A percentile compares a stretch with the other conserved stretches of the same genome.
Conservation (phyloP, 2,888 invertebrate species). For the Tillus elongatus region DNA sequence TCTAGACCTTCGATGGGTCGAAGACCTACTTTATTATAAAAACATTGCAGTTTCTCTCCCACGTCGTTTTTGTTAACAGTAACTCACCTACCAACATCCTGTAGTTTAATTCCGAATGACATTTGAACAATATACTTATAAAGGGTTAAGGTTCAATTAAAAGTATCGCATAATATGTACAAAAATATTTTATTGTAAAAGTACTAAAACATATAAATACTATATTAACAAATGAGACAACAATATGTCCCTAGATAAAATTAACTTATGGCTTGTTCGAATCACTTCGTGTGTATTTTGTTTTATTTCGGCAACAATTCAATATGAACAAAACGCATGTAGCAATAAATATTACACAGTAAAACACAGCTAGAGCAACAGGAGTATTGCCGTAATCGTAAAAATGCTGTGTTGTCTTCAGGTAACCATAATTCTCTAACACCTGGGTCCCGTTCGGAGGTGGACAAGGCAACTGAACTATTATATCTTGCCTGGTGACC, state of each 20-base stretch:
- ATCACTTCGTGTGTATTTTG: slow-evolving; percentile 46
- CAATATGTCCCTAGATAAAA: slow-evolving; percentile 6
- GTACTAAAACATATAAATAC: background rate
- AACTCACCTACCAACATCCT: too few species aligned
- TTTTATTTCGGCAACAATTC: slow-evolving; percentile 47
- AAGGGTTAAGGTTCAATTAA: too few species aligned
- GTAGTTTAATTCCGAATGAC: too few species aligned
- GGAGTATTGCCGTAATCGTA: slow-evolving; percentile 48
- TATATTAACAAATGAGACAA: background rate
- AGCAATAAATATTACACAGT: slow-evolving; percentile 51
- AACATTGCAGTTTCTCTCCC: too few species aligned
- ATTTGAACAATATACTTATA: too few species aligned
- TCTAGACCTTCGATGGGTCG: too few species aligned
- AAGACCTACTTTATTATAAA: too few species aligned
- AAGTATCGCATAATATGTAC: slow-evolving; percentile 5
- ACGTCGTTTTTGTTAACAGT: too few species aligned
- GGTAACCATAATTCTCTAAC: slow-evolving; percentile 46
- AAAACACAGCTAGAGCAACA: slow-evolving; percentile 53
- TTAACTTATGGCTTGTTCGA: slow-evolving; percentile 51
- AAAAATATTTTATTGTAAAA: background rate
- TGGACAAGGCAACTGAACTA: slow-evolving; percentile 74
- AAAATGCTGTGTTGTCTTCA: slow-evolving; percentile 46
- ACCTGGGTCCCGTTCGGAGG: slow-evolving; percentile 70
- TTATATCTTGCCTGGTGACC: slow-evolving; percentile 79
- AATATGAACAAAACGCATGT: slow-evolving; percentile 54